A percentile compares a stretch with the other conserved stretches of the same genome.
These are phyloP conservation scores for Apodemus sylvaticus DNA, from an alignment of 2,113 vertebrate genomes.

Conservation along the genomic window DNA sequence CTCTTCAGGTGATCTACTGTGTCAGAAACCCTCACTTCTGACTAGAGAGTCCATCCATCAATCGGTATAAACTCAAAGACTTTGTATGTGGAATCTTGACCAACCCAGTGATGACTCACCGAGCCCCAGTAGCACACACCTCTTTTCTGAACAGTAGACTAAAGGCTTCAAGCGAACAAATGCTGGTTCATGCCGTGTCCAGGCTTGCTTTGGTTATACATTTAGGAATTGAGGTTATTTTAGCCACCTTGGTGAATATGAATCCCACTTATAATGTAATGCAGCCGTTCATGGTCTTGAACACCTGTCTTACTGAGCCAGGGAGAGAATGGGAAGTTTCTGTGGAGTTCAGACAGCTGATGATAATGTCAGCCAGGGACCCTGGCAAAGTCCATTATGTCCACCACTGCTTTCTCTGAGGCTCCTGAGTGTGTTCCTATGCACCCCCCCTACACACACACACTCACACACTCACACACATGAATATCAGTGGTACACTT, in stretches of 20 bases:
- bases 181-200: conserved; percentile 84
- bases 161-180: conserved; percentile 95
- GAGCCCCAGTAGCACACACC: conserved; percentile 70
- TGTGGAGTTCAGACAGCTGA: conserved; percentile 92
- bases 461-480: too few species aligned
- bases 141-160: conserved; percentile 93
- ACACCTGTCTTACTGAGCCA: background rate
- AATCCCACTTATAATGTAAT: conserved; percentile 90
- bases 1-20: background rate
- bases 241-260: conserved; percentile 84
- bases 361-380: conserved; percentile 40
- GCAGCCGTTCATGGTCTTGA: conserved; percentile 90
- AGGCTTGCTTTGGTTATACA: conserved; percentile 90
- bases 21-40: background rate
- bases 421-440: conserved; percentile 90
- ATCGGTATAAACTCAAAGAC: background rate
- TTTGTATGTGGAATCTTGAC: background rate
- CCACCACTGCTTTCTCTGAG: conserved; percentile 95
- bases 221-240: conserved; percentile 87
- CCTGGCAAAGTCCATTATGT: conserved; percentile 86
- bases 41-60: background rate
- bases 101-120: background rate
- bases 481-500: background rate
- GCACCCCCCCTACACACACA: background rate
- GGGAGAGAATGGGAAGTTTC: conserved; percentile 68